Conservation (phyloP, 1,140 invertebrate genomes). For the Sarcophaga peregrina region DNA sequence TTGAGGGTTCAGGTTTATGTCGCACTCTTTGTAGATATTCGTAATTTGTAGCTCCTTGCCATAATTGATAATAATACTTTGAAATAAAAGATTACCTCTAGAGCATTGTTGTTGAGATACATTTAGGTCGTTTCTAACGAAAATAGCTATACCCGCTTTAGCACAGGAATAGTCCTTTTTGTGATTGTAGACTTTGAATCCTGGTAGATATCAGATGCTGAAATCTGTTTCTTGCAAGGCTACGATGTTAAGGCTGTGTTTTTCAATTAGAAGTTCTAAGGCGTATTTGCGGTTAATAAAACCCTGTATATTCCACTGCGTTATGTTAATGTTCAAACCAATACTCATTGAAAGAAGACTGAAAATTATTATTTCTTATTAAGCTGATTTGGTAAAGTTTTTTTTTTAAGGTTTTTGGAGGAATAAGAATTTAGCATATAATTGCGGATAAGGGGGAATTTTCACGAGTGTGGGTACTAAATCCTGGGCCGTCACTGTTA, state of each 20-base stretch:
- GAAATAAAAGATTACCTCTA: not conserved
- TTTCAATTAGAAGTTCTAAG: not conserved
- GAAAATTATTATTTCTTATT: not conserved
- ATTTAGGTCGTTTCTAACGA: not conserved
- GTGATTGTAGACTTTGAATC: not conserved
- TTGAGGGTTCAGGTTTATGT: too few species aligned
- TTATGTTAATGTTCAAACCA: not conserved
- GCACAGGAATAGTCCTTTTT: not conserved
- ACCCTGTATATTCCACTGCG: too few species aligned
- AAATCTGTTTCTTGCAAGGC: conserved; percentile 8
- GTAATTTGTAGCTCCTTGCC: not conserved
- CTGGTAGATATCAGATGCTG: not conserved
- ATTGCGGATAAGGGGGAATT: too few species aligned
- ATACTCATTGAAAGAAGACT: not conserved
- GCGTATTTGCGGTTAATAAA: not conserved
- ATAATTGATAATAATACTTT: not conserved
- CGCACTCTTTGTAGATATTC: not conserved
- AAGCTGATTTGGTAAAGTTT: not conserved
- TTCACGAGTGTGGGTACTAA: too few species aligned
- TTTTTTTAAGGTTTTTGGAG: not conserved
- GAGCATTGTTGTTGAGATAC: not conserved
- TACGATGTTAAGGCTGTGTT: not conserved
- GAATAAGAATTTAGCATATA: not conserved
- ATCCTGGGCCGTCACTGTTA: too few species aligned
- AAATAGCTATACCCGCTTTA: not conserved